Evolutionary conservation across 2,797 vertebrate genomes (phyloP), one percentile per base, ranked within the genome.

Genomic region (Sciaenops ocellatus): DNA sequence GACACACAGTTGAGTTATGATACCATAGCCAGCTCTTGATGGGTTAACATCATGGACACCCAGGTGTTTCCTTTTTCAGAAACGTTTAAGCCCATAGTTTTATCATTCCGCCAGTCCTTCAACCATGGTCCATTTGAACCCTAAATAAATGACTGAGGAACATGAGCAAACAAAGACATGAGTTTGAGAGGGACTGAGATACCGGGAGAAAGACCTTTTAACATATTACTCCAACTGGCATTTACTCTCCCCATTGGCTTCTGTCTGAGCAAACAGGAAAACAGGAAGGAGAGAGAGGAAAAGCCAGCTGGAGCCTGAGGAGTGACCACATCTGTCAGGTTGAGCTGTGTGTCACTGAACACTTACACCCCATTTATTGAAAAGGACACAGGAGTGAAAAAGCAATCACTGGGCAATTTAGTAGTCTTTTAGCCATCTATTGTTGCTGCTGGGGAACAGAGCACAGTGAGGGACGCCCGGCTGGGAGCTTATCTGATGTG

Each of bases 331-430:
- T 69, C 69, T 77, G 76, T 69, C 69, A 73, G 72, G 56, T 70
- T 63, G 67, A 75, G 66, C 66, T 72, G 28, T 61, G 71, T 73
- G 82, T 78, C 62, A 26, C 78, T 48, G 17, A 77, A 30, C 65
- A 78, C 69, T 80, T 82, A 26, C 44, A 70, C 28, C 26, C 30
- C 59, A 59, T 81, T 80, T 78, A 69, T 76, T 51, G 51, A 80
- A 80, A 69, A 66, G 56, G 63, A 84, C 69, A 76, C 64, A 65
- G 57, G 50, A 74, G 68, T 0, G n/a, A 67, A 57, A 54, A 65
- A 85, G 77, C 72, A 83, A 87, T 87, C 78, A 56, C 54, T n/a
- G 63, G 24, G 42, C 62, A 64, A 73, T 88, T 86, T 84, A 54
- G 54, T 52, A 26, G 63, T 73, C 47, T 79, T 71, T 69, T 59